phyloP scores from a whole-genome alignment of 2,797 vertebrate species.

The Sebastes itinus region DNA sequence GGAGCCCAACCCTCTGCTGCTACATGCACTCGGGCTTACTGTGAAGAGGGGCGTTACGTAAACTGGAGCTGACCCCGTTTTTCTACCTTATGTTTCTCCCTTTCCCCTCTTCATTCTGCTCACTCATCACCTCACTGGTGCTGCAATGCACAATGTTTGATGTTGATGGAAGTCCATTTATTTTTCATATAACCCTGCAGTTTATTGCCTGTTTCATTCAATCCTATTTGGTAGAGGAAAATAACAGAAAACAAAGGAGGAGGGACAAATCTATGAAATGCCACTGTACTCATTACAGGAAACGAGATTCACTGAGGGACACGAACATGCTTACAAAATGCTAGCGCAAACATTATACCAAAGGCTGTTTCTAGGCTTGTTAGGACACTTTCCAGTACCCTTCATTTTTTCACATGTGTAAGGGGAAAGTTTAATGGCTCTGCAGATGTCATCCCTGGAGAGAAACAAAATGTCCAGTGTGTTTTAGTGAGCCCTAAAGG shows the following conservation, averaged over 20 bases:
- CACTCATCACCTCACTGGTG: constrained; percentile 47
- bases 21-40: constrained; percentile 57
- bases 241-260: neutral
- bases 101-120: constrained; percentile 44
- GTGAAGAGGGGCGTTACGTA: constrained; percentile 60
- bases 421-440: constrained; percentile 38
- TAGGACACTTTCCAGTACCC: neutral
- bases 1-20: constrained; percentile 60
- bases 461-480: neutral
- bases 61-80: constrained; percentile 71
- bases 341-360: constrained; percentile 1
- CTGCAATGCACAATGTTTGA: constrained; percentile 46
- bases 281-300: constrained; percentile 25
- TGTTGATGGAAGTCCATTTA: constrained; percentile 30
- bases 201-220: constrained; percentile 10
- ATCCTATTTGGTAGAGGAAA: neutral
- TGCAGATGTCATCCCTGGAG: constrained; percentile 30
- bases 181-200: constrained; percentile 26
- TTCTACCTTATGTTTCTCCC: constrained; percentile 43
- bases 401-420: constrained; percentile 12
- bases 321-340: constrained; percentile 31
- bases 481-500: neutral
- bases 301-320: constrained; percentile 1
- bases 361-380: neutral
- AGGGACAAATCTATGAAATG: constrained; percentile 16